Percentiles rank a stretch among this genome's conserved stretches.
phyloP scores from a whole-genome alignment of 1,140 invertebrate genomes.

The Acromyrmex charruanus region DNA sequence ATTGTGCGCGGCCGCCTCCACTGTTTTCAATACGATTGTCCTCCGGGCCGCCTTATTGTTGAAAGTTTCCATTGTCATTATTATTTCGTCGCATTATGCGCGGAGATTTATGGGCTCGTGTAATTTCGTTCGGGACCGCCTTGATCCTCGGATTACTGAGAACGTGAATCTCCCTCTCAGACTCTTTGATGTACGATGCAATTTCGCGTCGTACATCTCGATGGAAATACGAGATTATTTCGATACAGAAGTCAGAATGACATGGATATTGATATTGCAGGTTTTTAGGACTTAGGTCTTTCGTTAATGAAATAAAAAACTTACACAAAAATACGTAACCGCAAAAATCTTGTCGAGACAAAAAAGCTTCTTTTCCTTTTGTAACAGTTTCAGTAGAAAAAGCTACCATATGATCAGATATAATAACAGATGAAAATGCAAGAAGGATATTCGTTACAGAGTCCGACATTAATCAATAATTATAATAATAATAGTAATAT shows the following conservation, averaged over 20 bases:
- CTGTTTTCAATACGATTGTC: conserved; percentile 85
- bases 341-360: background rate
- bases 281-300: background rate
- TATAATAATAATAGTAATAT: background rate
- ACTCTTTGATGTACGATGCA: conserved; percentile 55
- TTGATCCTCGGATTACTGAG: conserved; percentile 55
- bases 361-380: background rate
- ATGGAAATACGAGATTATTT: conserved; percentile 16
- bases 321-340: background rate
- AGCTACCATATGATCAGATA: background rate
- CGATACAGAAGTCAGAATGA: conserved; percentile 41
- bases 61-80: conserved; percentile 85
- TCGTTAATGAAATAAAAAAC: background rate
- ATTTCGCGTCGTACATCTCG: conserved; percentile 41
- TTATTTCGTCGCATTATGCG: conserved; percentile 83
- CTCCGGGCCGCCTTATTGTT: conserved; percentile 80
- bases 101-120: conserved; percentile 82
- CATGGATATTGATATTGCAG: background rate
- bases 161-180: conserved; percentile 48
- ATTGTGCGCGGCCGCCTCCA: conserved; percentile 77
- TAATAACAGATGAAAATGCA: background rate
- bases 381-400: conserved; percentile 7
- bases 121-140: conserved; percentile 69
- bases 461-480: conserved; percentile 1
- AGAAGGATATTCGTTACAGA: conserved; percentile 3